phyloP scores from a whole-genome alignment of 2,888 invertebrate species.

The Xestia rhomboidea region DNA sequence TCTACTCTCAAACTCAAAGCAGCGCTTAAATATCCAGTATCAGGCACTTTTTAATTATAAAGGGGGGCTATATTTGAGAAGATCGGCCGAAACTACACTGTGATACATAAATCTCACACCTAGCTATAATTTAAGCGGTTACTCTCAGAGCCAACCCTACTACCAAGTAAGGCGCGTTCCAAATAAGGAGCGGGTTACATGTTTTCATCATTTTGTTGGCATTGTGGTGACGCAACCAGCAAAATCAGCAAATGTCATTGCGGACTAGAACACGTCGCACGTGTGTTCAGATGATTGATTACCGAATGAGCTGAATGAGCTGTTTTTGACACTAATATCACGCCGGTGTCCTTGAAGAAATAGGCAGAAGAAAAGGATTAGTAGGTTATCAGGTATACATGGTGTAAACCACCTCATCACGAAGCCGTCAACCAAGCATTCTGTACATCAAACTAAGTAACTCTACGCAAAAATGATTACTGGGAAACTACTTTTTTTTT shows the following conservation, averaged over 20 bases:
- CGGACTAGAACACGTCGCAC: conserved; percentile 71
- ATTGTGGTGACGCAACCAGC: conserved; percentile 75
- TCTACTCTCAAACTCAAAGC: too few species aligned
- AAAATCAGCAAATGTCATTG: conserved; percentile 80
- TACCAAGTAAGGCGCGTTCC: conserved; percentile 61
- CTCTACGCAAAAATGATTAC: too few species aligned
- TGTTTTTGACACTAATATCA: not conserved
- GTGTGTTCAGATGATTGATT: conserved; percentile 73
- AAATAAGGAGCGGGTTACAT: conserved; percentile 74
- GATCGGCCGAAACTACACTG: too few species aligned
- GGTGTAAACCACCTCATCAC: too few species aligned
- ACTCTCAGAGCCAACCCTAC: conserved; percentile 45
- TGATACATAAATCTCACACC: too few species aligned
- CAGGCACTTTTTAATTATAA: too few species aligned
- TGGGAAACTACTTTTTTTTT: too few species aligned
- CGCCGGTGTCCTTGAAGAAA: not conserved
- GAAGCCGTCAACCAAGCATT: too few species aligned
- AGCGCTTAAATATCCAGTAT: too few species aligned
- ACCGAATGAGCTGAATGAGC: conserved; percentile 69
- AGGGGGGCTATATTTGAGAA: too few species aligned
- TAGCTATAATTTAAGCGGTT: not conserved
- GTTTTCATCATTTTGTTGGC: conserved; percentile 80
- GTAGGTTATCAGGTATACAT: too few species aligned
- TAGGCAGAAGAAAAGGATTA: not conserved
- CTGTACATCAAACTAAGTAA: too few species aligned